Percentiles rank a stretch among this genome's conserved stretches.
phyloP scores from a whole-genome alignment of 2,797 vertebrate species.

The Stomatorhinus walkeri region DNA sequence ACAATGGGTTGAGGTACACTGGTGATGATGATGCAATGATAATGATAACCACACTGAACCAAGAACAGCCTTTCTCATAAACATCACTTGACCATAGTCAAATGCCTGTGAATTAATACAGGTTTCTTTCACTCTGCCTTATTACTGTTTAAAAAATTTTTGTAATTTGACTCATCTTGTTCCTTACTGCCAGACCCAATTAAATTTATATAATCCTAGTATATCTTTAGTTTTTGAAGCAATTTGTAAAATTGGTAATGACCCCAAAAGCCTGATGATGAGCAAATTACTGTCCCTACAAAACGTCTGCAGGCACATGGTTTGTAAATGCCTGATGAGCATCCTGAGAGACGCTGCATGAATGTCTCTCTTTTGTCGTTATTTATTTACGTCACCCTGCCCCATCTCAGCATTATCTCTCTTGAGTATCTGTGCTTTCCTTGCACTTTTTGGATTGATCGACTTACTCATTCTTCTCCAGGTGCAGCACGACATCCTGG shows the following conservation, averaged over 20 bases:
- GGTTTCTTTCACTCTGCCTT: neutral
- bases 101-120: neutral
- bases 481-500: constrained; percentile 54
- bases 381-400: neutral
- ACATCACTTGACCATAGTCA: neutral
- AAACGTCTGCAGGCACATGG: neutral
- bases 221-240: neutral
- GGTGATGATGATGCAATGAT: neutral
- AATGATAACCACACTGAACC: neutral
- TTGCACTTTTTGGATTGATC: neutral
- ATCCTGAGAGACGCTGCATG: neutral
- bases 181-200: neutral
- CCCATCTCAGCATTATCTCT: neutral
- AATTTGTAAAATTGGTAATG: neutral
- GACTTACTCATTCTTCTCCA: constrained; percentile 57
- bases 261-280: neutral
- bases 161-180: neutral
- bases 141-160: neutral
- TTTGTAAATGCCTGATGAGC: neutral
- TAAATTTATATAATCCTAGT: neutral
- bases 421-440: neutral
- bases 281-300: neutral
- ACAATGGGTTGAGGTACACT: neutral
- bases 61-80: neutral
- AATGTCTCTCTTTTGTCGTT: neutral